phyloP scores from a whole-genome alignment of 2,113 vertebrate species.

The Cacatua alba region DNA sequence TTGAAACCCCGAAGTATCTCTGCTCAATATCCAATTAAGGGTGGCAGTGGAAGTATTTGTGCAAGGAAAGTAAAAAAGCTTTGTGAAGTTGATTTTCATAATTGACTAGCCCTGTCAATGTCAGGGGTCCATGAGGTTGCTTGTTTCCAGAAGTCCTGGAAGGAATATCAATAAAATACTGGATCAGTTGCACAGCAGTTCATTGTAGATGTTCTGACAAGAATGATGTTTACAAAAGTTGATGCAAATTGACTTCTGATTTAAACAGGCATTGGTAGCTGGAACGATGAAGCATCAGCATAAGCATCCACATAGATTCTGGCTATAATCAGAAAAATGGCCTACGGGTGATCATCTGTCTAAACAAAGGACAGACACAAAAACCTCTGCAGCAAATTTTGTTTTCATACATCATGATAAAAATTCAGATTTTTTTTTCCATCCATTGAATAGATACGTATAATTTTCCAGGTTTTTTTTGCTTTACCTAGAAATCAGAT shows the following conservation, averaged over 20 bases:
- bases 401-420: background rate
- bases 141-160: background rate
- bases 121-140: background rate
- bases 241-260: slow-evolving; percentile 28
- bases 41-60: background rate
- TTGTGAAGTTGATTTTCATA: background rate
- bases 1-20: background rate
- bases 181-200: background rate
- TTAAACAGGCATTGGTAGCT: slow-evolving; percentile 1
- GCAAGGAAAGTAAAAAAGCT: background rate
- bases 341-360: background rate
- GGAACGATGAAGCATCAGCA: background rate
- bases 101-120: background rate
- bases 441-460: accelerated
- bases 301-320: background rate
- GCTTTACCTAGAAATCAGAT: background rate
- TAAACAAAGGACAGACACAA: background rate
- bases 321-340: background rate
- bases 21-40: background rate
- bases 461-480: background rate
- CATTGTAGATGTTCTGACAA: background rate
- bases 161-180: background rate
- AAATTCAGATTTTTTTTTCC: background rate
- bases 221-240: slow-evolving; percentile 9
- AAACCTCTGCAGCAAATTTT: background rate